Conservation (phyloP, 2,888 invertebrate species). For the Petrophora chlorosata region DNA sequence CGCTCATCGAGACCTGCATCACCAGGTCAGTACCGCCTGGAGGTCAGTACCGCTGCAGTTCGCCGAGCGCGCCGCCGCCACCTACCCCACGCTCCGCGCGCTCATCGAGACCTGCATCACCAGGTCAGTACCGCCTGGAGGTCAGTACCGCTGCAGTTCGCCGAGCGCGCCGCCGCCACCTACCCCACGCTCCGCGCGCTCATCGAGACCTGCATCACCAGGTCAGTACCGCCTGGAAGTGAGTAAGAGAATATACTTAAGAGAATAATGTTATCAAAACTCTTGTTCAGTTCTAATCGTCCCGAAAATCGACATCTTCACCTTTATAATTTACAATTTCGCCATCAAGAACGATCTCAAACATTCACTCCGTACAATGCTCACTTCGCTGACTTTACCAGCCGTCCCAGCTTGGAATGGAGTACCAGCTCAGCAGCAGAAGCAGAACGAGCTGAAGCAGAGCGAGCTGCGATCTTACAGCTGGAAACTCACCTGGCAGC, state of each 20-base stretch:
- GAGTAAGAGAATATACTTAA: too few species aligned
- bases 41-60: conserved; percentile 93
- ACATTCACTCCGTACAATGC: too few species aligned
- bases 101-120: conserved; percentile 99
- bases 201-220: conserved; percentile 98
- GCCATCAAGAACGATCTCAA: too few species aligned
- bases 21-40: conserved; percentile 92
- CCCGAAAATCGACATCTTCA: too few species aligned
- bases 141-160: conserved; percentile 94
- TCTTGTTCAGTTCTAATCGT: too few species aligned
- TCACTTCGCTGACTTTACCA: too few species aligned
- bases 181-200: conserved; percentile 95
- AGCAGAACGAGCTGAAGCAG: conserved; percentile 68
- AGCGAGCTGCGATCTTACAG: conserved; percentile 79
- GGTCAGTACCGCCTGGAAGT: too few species aligned
- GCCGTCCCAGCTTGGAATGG: conserved; percentile 77
- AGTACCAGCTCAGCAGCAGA: conserved; percentile 46
- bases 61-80: conserved; percentile 93
- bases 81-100: conserved; percentile 94
- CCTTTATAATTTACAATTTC: too few species aligned
- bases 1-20: conserved; percentile 98
- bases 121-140: conserved; percentile 88
- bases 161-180: conserved; percentile 92
- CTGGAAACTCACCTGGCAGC: conserved; percentile 96
- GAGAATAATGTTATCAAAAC: too few species aligned